Percentiles rank a stretch among this genome's conserved stretches.
Conservation (phyloP, 2,888 invertebrate species). For the Andricus curvator region DNA sequence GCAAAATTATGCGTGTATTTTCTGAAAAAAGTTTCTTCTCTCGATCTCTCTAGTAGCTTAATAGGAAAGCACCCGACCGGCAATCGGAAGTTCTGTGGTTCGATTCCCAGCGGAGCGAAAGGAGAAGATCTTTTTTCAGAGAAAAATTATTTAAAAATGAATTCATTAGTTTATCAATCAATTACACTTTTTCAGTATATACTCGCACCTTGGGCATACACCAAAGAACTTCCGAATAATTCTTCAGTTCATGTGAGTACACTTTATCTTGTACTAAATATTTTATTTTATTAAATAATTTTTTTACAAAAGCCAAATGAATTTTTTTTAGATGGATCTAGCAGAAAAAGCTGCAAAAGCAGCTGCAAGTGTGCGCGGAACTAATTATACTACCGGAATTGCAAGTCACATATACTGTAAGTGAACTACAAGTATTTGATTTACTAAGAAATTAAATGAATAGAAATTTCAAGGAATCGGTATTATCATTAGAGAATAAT, state of each 20-base stretch:
- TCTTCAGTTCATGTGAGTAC: conserved; percentile 76
- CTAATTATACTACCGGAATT: conserved; percentile 46
- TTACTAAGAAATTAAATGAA: too few relatives aligned
- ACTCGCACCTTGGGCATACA: conserved; percentile 85
- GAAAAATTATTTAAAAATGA: background rate
- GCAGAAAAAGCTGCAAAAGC: conserved; percentile 43
- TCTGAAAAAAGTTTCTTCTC: too few relatives aligned
- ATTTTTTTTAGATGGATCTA: conserved; percentile 22
- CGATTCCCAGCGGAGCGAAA: too few relatives aligned
- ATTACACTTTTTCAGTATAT: conserved; percentile 77
- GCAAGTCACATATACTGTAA: conserved; percentile 49
- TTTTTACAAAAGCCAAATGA: background rate
- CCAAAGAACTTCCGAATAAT: conserved; percentile 79
- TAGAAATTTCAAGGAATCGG: too few relatives aligned
- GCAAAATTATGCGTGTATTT: too few relatives aligned
- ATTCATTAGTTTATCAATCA: background rate
- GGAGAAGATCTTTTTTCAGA: too few relatives aligned
- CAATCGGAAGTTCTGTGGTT: too few relatives aligned
- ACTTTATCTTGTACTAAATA: background rate
- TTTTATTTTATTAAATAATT: background rate
- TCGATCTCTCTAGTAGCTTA: too few relatives aligned
- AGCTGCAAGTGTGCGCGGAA: conserved; percentile 38
- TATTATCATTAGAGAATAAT: too few relatives aligned
- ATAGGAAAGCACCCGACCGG: too few relatives aligned
- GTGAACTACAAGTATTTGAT: background rate